A percentile compares a stretch with the other conserved stretches of the same genome.
These are phyloP conservation scores for Clarias magur DNA, from an alignment of 2,113 vertebrate species.

Conservation along the genomic window DNA sequence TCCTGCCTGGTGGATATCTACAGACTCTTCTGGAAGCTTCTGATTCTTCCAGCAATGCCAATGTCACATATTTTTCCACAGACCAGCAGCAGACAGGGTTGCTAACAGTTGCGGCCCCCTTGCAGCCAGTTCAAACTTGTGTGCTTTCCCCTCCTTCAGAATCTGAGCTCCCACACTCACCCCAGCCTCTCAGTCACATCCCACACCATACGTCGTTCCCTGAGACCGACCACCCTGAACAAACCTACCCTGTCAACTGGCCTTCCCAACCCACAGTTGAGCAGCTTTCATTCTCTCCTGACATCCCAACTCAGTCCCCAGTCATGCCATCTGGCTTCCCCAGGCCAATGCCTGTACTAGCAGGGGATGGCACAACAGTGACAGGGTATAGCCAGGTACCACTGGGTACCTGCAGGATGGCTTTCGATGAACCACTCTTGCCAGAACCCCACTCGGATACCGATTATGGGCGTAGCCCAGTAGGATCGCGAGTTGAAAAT, in stretches of 20 bases:
- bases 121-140: constrained; percentile 87
- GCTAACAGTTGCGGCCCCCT: constrained; percentile 75
- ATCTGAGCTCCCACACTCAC: constrained; percentile 91
- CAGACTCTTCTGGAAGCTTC: constrained; percentile 97
- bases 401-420: constrained; percentile 76
- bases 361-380: constrained; percentile 69
- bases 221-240: constrained; percentile 37
- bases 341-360: constrained; percentile 59
- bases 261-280: constrained; percentile 48
- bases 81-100: constrained; percentile 79
- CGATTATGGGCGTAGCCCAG: constrained; percentile 68
- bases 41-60: constrained; percentile 84
- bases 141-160: constrained; percentile 91
- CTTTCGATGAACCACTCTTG: constrained; percentile 87
- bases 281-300: constrained; percentile 65
- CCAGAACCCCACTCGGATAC: constrained; percentile 78
- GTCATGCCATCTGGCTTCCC: constrained; percentile 51
- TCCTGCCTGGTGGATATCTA: constrained; percentile 96
- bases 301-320: constrained; percentile 56
- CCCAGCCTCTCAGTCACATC: constrained; percentile 82
- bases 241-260: constrained; percentile 47
- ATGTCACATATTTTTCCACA: constrained; percentile 85
- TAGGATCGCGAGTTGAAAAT: constrained; percentile 75
- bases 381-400: constrained; percentile 74
- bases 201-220: constrained; percentile 45